A percentile compares a stretch with the other conserved stretches of the same genome.
Conservation (phyloP, 2,113 vertebrate species). For the Scomber scombrus region DNA sequence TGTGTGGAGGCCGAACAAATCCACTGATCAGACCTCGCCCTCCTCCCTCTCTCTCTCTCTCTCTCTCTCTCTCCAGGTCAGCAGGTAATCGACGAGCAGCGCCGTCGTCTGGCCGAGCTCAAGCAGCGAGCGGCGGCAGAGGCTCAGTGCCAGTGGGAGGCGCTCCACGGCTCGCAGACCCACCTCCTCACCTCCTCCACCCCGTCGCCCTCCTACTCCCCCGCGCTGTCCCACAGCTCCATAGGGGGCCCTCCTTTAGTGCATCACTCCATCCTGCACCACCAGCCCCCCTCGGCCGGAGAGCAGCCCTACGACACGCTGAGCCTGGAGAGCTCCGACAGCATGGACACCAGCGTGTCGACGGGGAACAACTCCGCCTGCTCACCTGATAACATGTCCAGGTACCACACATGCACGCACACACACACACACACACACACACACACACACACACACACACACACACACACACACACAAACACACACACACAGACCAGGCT, state of each 20-base stretch:
- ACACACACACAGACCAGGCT: too few species aligned
- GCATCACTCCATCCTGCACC: slow-evolving; percentile 94
- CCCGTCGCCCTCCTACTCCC: slow-evolving; percentile 65
- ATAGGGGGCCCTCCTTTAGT: slow-evolving; percentile 72
- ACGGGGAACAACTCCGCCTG: slow-evolving; percentile 93
- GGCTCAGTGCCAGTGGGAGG: slow-evolving; percentile 97
- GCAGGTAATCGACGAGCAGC: slow-evolving; percentile 96
- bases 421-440: neutral
- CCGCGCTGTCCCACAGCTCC: slow-evolving; percentile 40
- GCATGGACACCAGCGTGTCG: slow-evolving; percentile 96
- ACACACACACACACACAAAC: too few species aligned
- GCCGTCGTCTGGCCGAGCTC: slow-evolving; percentile 92
- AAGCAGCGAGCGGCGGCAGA: slow-evolving; percentile 94
- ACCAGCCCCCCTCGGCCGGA: slow-evolving; percentile 87
- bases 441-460: too few species aligned
- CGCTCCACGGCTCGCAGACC: slow-evolving; percentile 86
- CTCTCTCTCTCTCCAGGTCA: slow-evolving; percentile 92
- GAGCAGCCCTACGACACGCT: slow-evolving; percentile 93
- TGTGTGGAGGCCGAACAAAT: neutral
- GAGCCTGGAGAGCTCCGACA: slow-evolving; percentile 98
- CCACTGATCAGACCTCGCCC: neutral
- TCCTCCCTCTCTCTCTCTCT: too few species aligned
- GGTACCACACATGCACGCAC: slow-evolving; percentile 73
- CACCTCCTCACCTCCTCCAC: slow-evolving; percentile 74
- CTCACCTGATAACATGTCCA: slow-evolving; percentile 90